phyloP scores from a whole-genome alignment of 1,140 invertebrate species.

The Zaprionus lachaisei region DNA sequence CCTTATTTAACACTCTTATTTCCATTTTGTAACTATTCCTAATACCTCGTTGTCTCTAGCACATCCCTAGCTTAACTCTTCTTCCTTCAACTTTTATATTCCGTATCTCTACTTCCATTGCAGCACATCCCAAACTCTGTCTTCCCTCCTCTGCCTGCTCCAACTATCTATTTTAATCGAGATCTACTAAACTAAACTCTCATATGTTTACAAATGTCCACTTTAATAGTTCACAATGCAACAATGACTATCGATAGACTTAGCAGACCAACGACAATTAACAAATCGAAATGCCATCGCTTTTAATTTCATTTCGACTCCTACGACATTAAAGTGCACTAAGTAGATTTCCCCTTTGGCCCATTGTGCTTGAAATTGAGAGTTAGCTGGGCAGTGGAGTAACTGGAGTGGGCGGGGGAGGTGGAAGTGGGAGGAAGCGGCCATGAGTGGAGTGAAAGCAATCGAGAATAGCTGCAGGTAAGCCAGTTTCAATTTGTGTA shows the following conservation, averaged over 20 bases:
- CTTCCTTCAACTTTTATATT: not conserved
- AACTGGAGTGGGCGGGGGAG: too few species aligned
- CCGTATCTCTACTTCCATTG: not conserved
- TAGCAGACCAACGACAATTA: not conserved
- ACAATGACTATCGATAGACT: not conserved
- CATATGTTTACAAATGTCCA: too few species aligned
- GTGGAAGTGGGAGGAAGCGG: not conserved
- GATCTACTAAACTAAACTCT: not conserved
- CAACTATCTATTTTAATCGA: not conserved
- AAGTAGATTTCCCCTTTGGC: constrained; percentile 2
- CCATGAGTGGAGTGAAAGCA: not conserved
- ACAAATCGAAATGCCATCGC: not conserved
- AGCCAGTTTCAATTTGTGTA: constrained; percentile 26
- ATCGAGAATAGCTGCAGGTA: constrained; percentile 10
- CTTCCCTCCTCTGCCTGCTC: too few species aligned
- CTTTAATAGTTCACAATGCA: not conserved
- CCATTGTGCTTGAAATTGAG: not conserved
- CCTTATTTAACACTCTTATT: not conserved
- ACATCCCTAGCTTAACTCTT: not conserved
- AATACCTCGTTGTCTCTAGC: not conserved
- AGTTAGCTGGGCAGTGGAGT: too few species aligned
- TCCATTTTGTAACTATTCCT: not conserved
- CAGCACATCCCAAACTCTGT: not conserved
- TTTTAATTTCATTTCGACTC: not conserved
- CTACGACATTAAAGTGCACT: not conserved